phyloP scores from a whole-genome alignment of 1,140 invertebrate genomes.

The Chrysomallon squamiferum region DNA sequence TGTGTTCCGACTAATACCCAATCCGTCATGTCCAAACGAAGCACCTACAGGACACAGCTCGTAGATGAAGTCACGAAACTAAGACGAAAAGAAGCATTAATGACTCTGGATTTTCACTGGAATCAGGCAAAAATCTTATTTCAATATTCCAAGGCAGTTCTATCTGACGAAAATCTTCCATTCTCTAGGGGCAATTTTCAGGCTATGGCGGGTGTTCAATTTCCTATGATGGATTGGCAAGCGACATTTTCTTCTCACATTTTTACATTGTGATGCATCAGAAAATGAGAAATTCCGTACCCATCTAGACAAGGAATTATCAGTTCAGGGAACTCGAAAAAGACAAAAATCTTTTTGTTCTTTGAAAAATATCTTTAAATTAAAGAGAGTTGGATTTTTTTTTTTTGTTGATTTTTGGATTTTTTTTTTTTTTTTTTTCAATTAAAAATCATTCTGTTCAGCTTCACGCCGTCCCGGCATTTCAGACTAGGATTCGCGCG shows the following conservation, averaged over 20 bases:
- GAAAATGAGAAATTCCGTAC: conserved; percentile 2
- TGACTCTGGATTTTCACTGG: neutral
- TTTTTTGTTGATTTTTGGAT: no score
- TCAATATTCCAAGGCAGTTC: conserved; percentile 8
- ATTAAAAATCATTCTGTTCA: conserved; percentile 4
- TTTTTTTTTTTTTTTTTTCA: no score
- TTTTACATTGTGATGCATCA: conserved; percentile 4
- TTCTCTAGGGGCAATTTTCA: conserved; percentile 2
- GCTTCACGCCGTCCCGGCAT: neutral
- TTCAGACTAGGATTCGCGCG: no score
- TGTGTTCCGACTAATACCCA: neutral
- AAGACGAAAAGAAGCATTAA: conserved; percentile 9
- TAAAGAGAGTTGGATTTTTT: neutral
- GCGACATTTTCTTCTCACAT: conserved; percentile 6
- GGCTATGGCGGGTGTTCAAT: neutral
- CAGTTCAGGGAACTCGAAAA: neutral
- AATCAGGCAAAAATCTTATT: conserved; percentile 7
- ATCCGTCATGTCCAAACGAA: conserved; percentile 1
- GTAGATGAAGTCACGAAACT: neutral
- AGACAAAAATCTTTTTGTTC: conserved; percentile 4
- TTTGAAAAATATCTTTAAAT: neutral
- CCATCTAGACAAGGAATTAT: neutral
- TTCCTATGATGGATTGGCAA: conserved; percentile 3
- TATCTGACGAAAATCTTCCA: conserved; percentile 2
- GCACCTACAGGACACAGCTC: neutral